These are phyloP conservation scores for Neotoxoptera formosana DNA, from an alignment of 1,140 invertebrate genomes.

Conservation along the genomic window DNA sequence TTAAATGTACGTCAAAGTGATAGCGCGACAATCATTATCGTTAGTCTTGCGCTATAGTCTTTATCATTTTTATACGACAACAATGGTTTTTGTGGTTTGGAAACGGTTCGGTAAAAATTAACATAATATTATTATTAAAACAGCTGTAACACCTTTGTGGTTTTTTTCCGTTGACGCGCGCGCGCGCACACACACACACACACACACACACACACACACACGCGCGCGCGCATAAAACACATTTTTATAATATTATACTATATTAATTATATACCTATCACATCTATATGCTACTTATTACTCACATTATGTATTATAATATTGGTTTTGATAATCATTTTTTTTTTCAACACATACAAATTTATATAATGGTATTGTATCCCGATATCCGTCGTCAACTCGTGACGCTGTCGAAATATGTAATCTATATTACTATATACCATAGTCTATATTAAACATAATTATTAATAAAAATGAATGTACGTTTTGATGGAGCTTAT, in stretches of 20 bases:
- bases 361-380: neutral
- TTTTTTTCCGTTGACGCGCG: neutral
- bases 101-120: neutral
- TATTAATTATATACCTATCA: neutral
- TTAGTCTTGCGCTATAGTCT: neutral
- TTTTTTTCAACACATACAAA: neutral
- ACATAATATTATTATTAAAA: neutral
- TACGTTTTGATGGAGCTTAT: neutral
- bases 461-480: too few relatives aligned
- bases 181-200: neutral
- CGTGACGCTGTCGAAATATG: too few relatives aligned
- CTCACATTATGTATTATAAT: neutral
- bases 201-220: neutral
- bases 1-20: neutral
- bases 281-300: neutral
- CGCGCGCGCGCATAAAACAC: neutral
- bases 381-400: too few relatives aligned
- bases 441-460: neutral
- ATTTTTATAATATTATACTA: neutral
- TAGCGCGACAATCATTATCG: neutral
- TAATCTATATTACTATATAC: too few relatives aligned
- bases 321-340: neutral
- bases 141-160: neutral
- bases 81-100: conserved; percentile 37
- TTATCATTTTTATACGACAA: neutral